Percentiles rank a stretch among this genome's conserved stretches.
These are phyloP conservation scores for Brachyhypopomus occidentalis DNA, from an alignment of 2,113 vertebrate species.

Conservation along the genomic window DNA sequence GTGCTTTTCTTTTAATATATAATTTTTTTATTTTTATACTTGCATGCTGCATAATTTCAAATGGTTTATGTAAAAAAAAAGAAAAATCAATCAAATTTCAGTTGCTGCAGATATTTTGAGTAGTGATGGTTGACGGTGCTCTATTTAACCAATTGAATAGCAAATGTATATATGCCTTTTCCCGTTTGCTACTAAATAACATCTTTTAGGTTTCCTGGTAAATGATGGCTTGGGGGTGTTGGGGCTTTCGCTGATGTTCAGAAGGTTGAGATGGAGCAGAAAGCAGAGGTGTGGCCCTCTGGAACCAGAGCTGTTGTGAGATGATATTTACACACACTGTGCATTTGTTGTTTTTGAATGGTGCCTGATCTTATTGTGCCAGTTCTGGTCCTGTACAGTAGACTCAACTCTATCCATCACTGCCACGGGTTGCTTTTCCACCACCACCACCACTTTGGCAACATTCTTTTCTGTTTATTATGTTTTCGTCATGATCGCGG, in stretches of 20 bases:
- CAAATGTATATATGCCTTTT: neutral
- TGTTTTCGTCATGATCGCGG: neutral
- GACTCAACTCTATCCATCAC: neutral
- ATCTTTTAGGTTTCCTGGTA: neutral
- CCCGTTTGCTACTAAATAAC: neutral
- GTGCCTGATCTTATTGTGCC: constrained; percentile 39
- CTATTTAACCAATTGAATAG: neutral
- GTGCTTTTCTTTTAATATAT: neutral
- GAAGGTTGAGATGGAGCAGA: neutral
- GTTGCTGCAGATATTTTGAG: neutral
- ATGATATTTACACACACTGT: neutral
- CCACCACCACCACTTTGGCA: neutral
- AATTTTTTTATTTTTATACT: neutral
- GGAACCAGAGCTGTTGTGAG: neutral
- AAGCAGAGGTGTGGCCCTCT: neutral
- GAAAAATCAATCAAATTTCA: neutral
- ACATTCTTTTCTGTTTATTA: constrained; percentile 2
- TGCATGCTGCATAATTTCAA: neutral
- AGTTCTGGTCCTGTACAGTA: constrained; percentile 5
- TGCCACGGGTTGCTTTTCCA: neutral
- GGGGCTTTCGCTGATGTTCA: neutral
- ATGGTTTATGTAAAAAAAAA: neutral
- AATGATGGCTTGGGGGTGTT: neutral
- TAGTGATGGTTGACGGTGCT: neutral
- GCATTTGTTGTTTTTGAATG: neutral